Percentiles rank a stretch among this genome's conserved stretches.
These are phyloP conservation scores for Nautilus pompilius DNA, from an alignment of 1,140 invertebrate species.

Conservation along the genomic window DNA sequence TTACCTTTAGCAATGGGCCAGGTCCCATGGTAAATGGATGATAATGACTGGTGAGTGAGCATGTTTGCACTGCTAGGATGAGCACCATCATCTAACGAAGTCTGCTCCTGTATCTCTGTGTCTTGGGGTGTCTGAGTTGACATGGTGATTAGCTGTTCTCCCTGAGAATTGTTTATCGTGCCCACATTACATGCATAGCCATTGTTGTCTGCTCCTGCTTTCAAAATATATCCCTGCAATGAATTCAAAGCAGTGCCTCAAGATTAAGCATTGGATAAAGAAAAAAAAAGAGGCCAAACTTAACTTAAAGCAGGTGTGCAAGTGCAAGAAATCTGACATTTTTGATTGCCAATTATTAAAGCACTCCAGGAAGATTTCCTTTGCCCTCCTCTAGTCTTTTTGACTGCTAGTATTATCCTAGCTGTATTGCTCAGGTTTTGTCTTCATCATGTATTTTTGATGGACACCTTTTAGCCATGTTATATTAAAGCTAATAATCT, in stretches of 20 bases:
- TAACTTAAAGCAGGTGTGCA: too few species aligned
- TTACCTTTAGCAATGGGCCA: slow-evolving; percentile 62
- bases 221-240: slow-evolving; percentile 11
- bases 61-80: slow-evolving; percentile 9
- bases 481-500: too few species aligned
- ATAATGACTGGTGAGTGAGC: slow-evolving; percentile 27
- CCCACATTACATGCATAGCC: slow-evolving; percentile 3
- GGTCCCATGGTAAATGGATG: slow-evolving; percentile 65
- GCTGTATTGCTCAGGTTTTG: too few species aligned
- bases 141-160: slow-evolving; percentile 30
- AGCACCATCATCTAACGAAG: too few species aligned
- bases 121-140: slow-evolving; percentile 45
- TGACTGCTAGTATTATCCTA: too few species aligned
- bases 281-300: not conserved
- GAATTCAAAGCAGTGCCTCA: not conserved
- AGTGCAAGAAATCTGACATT: too few species aligned
- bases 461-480: too few species aligned
- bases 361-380: too few species aligned
- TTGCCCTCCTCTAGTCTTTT: too few species aligned
- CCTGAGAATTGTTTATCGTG: slow-evolving; percentile 6
- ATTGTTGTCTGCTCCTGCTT: slow-evolving; percentile 8
- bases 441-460: too few species aligned
- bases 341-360: too few species aligned
- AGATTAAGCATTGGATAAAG: not conserved
- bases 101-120: slow-evolving; percentile 10